A percentile compares a stretch with the other conserved stretches of the same genome.
These are phyloP conservation scores for Limnephilus marmoratus DNA, from an alignment of 2,888 invertebrate species.

Conservation along the genomic window DNA sequence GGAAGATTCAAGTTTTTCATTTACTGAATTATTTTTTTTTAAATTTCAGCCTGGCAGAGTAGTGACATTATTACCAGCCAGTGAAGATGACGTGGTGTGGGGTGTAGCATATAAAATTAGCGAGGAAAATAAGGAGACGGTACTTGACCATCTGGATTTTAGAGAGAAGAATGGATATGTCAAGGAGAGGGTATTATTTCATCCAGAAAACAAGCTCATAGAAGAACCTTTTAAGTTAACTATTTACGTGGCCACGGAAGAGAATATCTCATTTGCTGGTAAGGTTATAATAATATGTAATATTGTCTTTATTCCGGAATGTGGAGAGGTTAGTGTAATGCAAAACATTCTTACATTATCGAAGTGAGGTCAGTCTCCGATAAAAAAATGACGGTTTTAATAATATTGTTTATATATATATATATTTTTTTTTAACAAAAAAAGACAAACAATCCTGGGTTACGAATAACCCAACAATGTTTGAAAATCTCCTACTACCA, in stretches of 20 bases:
- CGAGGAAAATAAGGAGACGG: conserved; percentile 80
- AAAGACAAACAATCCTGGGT: too few species aligned
- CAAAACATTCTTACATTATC: too few species aligned
- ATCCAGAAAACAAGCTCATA: conserved; percentile 76
- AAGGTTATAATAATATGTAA: conserved; percentile 65
- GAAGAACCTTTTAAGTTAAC: conserved; percentile 82
- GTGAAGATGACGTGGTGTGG: conserved; percentile 85
- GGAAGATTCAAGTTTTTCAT: not conserved
- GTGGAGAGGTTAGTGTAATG: too few species aligned
- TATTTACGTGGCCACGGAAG: conserved; percentile 88
- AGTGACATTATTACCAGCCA: conserved; percentile 86
- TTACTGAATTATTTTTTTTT: conserved; percentile 64
- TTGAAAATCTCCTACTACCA: too few species aligned
- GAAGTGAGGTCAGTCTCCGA: too few species aligned
- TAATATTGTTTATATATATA: too few species aligned
- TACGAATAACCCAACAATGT: too few species aligned
- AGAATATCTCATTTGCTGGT: conserved; percentile 88
- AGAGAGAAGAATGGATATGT: conserved; percentile 96
- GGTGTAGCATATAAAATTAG: conserved; percentile 94
- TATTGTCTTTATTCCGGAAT: not conserved
- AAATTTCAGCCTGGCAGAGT: conserved; percentile 89
- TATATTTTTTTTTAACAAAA: too few species aligned
- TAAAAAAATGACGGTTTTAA: too few species aligned
- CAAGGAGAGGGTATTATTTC: conserved; percentile 83
- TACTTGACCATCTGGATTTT: conserved; percentile 89